Base-by-base conservation (phyloP, 2,113 vertebrate genomes). In the Ia io region DNA sequence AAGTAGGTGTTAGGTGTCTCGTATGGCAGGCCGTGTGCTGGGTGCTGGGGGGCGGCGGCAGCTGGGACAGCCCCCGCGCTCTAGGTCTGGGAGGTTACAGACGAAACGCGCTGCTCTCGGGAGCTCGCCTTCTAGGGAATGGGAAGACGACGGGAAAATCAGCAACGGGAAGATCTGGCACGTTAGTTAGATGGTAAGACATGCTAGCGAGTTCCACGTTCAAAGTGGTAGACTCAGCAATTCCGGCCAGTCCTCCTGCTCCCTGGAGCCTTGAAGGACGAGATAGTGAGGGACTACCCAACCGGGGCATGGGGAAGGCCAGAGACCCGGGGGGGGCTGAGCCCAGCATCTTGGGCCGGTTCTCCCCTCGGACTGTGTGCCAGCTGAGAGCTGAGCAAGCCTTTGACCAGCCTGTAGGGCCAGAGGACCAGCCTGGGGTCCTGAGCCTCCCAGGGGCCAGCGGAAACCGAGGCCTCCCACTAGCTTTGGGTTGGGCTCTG, bases 21-120 rank as follows among this genome's bases (percentile, higher is more conserved):
- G 0, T 18, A 40, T 28, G 40, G 59, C 32, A 35, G 73, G 23
- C 65, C 32, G 53, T 18, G n/a, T 37, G n/a, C 82, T 40, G 22
- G 61, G 30, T 25, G 9, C 30, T 44, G 6, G 51, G 18, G 8
- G 12, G 3, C 6, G 0, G 0, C 14, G 20, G 20, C 59, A 61
- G 51, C 12, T 11, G 10, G 49, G 22, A 30, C 18, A 25, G 9
- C n/a, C n/a, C 70, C 32, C 13, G 3, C 40, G 28, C 20, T 14
- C 1, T 0, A 22, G 65, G 32, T 16, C 69, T n/a, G 22, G 65
- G 30, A 9, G 49, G 80, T 25, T 1, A 47, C 32, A 80, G 65
- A 70, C 30, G 56, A 56, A 40, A 47, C 22, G 4, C 25, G 40
- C 28, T 37, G 28, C 61, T 76, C 44, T 84, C 44, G 16, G 37